Percentiles rank a stretch among this genome's conserved stretches.
Evolutionary conservation across 92 coral and sea anemone genomes (phyloP).

Genomic region (Hydrozoanthus gracilis): DNA sequence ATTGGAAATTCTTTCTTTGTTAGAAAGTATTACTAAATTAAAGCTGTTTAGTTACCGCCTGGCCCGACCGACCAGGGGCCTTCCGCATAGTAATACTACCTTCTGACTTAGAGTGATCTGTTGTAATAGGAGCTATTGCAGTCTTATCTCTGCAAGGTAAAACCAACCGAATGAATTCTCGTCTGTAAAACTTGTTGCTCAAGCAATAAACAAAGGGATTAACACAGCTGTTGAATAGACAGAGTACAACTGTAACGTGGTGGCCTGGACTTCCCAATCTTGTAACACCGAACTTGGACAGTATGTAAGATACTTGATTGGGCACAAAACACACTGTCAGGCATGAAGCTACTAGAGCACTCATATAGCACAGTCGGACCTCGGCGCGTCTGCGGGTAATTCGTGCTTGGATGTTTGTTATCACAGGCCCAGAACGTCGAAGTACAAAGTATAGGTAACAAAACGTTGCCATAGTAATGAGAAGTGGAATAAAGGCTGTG

Average conservation of each 20-base stretch:
- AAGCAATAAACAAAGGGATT: slow-evolving; percentile 37
- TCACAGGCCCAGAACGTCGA: slow-evolving; percentile 5
- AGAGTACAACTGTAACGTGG: slow-evolving; percentile 28
- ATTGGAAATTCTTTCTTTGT: too few species aligned
- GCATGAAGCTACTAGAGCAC: slow-evolving; percentile 23
- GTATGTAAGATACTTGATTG: slow-evolving; percentile 35
- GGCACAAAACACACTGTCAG: slow-evolving; percentile 33
- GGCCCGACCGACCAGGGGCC: not conserved
- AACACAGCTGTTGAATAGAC: slow-evolving; percentile 40
- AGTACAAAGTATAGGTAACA: slow-evolving; percentile 4
- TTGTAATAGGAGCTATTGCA: not conserved
- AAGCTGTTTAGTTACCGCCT: not conserved
- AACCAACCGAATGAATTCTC: slow-evolving; percentile 21
- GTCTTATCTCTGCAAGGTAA: slow-evolving; percentile 14
- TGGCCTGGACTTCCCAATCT: slow-evolving; percentile 40
- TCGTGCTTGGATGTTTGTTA: slow-evolving; percentile 9
- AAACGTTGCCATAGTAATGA: slow-evolving; percentile 29
- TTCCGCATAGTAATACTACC: not conserved
- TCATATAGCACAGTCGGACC: slow-evolving; percentile 28
- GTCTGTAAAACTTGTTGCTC: slow-evolving; percentile 33
- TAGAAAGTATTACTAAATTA: not conserved
- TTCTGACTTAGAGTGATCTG: slow-evolving; percentile 19
- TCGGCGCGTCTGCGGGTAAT: slow-evolving; percentile 38
- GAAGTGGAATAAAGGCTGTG: slow-evolving; percentile 21
- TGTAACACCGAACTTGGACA: slow-evolving; percentile 38